Percentiles rank a stretch among this genome's conserved stretches.
phyloP scores from a whole-genome alignment of 2,797 vertebrate genomes.

The Tangara arthus region DNA sequence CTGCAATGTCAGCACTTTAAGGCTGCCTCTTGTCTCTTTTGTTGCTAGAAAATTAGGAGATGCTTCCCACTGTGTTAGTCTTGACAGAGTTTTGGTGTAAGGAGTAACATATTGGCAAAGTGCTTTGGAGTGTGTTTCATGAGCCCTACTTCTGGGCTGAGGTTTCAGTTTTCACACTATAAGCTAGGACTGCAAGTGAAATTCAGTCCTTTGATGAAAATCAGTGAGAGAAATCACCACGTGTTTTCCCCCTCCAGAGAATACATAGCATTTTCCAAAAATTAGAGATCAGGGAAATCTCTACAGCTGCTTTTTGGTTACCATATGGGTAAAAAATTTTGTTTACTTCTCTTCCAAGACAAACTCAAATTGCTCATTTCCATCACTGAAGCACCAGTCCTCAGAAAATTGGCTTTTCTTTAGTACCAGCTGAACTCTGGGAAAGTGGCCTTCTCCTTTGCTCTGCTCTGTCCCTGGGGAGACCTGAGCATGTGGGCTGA shows the following conservation, averaged over 20 bases:
- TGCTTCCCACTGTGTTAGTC: neutral
- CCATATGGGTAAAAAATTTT: neutral
- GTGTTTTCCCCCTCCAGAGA: neutral
- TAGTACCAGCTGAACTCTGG: neutral
- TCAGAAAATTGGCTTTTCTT: neutral
- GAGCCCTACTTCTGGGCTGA: neutral
- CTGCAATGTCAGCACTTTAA: neutral
- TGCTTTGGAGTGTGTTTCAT: neutral
- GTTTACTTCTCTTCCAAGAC: neutral
- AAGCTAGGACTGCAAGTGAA: neutral
- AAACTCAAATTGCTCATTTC: neutral
- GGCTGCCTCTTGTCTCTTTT: neutral
- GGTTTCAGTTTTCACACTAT: neutral
- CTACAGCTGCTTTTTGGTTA: neutral
- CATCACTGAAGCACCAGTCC: neutral
- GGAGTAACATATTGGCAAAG: neutral
- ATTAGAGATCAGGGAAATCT: neutral
- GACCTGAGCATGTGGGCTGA: neutral
- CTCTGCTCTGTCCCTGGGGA: neutral
- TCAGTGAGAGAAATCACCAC: neutral
- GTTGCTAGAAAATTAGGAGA: neutral
- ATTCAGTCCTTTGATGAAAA: neutral
- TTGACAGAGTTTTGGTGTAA: neutral
- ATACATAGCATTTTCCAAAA: neutral
- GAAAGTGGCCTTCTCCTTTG: neutral